These are phyloP conservation scores for Microtus pennsylvanicus DNA, from an alignment of 2,113 vertebrate genomes.

Conservation along the genomic window DNA sequence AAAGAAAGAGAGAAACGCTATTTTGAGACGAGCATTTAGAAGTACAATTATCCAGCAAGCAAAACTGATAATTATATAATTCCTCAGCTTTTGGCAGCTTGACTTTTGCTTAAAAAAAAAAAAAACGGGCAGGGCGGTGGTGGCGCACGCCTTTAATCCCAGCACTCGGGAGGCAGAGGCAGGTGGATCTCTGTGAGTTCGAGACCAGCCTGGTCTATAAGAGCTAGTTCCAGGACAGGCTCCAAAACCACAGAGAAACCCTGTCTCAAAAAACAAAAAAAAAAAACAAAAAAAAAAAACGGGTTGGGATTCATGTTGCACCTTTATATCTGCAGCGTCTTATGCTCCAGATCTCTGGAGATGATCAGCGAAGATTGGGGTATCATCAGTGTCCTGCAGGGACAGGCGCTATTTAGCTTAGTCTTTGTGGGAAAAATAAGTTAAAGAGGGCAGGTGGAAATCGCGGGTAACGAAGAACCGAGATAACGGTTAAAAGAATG, in stretches of 20 bases:
- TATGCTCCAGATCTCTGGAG: background rate
- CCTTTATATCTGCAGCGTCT: background rate
- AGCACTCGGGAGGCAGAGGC: too few species aligned
- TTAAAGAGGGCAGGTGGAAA: slow-evolving; percentile 54
- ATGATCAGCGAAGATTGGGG: background rate
- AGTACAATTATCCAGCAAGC: slow-evolving; percentile 74
- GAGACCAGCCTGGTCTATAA: too few species aligned
- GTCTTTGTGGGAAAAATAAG: slow-evolving; percentile 14
- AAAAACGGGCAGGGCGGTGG: too few species aligned
- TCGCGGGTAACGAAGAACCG: background rate
- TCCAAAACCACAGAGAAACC: too few species aligned
- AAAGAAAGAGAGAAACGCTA: background rate
- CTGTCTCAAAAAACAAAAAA: too few species aligned
- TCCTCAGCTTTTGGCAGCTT: slow-evolving; percentile 56
- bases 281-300: slow-evolving; percentile 37
- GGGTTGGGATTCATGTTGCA: background rate
- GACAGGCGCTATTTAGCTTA: background rate
- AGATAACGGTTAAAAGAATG: slow-evolving; percentile 38
- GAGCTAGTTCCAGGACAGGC: too few species aligned
- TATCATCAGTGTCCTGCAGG: background rate
- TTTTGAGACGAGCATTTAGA: slow-evolving; percentile 71
- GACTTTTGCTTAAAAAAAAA: slow-evolving; percentile 59
- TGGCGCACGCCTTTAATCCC: too few species aligned
- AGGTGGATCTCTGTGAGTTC: too few species aligned
- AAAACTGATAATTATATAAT: slow-evolving; percentile 76